Percentiles rank a stretch among this genome's conserved stretches.
Conservation (phyloP, 2,888 invertebrate species). For the Xestia sexstrigata region DNA sequence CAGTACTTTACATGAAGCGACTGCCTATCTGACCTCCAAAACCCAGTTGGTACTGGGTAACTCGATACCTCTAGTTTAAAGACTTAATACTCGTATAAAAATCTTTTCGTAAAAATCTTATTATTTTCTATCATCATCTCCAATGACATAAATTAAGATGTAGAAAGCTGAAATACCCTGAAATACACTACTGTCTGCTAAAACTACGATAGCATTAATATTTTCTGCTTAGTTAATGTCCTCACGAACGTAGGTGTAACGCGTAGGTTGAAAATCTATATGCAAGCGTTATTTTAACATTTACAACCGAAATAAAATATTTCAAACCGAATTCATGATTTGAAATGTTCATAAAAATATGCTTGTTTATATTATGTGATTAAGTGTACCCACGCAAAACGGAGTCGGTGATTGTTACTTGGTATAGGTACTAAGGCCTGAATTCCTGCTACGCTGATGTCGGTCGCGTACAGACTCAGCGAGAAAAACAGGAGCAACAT, state of each 20-base stretch:
- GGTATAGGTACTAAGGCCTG: not conserved
- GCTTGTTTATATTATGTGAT: not conserved
- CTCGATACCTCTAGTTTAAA: not conserved
- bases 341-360: conserved; percentile 26
- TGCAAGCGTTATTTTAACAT: conserved; percentile 43
- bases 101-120: no score
- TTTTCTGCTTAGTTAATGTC: not conserved
- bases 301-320: conserved; percentile 14
- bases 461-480: no score
- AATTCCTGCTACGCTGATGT: no score
- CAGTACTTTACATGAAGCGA: not conserved
- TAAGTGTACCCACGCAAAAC: not conserved
- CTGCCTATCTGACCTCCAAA: not conserved
- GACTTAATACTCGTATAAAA: not conserved
- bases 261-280: conserved; percentile 30
- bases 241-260: conserved; percentile 20
- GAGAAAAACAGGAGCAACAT: no score
- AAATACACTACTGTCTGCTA: not conserved
- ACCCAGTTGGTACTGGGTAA: not conserved
- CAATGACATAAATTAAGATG: not conserved
- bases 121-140: not conserved
- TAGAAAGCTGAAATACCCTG: not conserved
- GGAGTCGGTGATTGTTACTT: not conserved
- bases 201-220: not conserved
- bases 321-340: conserved; percentile 17